Base-by-base conservation (phyloP, 2,888 invertebrate species). In the Serripes groenlandicus region DNA sequence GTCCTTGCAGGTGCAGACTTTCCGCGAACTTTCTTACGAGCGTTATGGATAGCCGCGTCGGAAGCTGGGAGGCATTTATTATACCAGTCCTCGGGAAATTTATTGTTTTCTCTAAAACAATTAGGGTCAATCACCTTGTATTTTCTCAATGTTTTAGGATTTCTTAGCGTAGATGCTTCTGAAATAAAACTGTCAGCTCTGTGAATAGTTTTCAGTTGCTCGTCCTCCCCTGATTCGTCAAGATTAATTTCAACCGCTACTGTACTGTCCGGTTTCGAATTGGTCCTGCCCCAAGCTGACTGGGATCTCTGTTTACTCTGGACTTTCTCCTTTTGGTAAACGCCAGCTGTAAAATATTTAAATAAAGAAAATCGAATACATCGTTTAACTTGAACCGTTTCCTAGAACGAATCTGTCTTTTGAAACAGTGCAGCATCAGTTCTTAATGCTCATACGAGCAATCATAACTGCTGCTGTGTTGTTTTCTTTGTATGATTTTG, bases 51-150 rank as follows among this genome's bases (percentile, higher is more conserved):
- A 3, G 85, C 86, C 3, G 86, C 85, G 78, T 90, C 90, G 0
- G 89, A 86, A 7, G 90, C 85, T 0, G 83, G 88, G 11, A 90
- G 75, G 60, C 87, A 88, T 15, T 80, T 76, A 1, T 85, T 79
- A 58, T 88, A 90, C 88, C 89, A 90, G 71, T 88, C 86, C 21
- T 80, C 78, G 1, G 90, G 90, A 32, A 75, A 86, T n/a, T 80
- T 66, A 26, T 80, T 80, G 70, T 86, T 83, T 60, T 86, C 83
- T 64, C 83, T 86, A 69, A 86, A 86, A 69, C 78, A 70, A 35
- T 68, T 75, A 23, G 66, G 34, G 54, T 66, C 80, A 32, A 82
- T 85, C 64, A 70, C 78, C 37, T 70, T 66, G 28, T 73, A 84
- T 52, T 58, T 76, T 35, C 68, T 75, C 60, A 80, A 49, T 60